A percentile compares a stretch with the other conserved stretches of the same genome.
These are phyloP conservation scores for Latrodectus elegans DNA, from an alignment of 2,888 invertebrate genomes.

Conservation along the genomic window DNA sequence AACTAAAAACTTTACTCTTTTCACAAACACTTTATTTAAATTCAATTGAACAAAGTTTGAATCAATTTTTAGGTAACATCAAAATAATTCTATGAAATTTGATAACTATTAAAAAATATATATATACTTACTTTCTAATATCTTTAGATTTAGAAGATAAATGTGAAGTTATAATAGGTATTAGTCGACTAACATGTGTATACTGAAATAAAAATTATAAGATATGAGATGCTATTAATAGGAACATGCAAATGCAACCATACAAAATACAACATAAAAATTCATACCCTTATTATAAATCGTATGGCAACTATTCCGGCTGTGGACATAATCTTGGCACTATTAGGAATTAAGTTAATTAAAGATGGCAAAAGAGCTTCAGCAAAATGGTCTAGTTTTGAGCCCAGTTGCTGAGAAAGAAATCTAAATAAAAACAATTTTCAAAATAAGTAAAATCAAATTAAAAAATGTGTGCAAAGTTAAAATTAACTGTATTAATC, in stretches of 20 bases:
- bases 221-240: not conserved
- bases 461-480: not conserved
- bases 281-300: slow-evolving; percentile 84
- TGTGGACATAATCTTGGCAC: slow-evolving; percentile 86
- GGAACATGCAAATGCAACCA: too few relatives aligned
- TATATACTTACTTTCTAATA: slow-evolving; percentile 80
- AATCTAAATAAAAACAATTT: slow-evolving; percentile 75
- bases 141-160: slow-evolving; percentile 90
- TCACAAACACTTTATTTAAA: too few relatives aligned
- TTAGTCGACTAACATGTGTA: slow-evolving; percentile 85
- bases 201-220: slow-evolving; percentile 75
- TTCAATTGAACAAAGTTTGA: too few relatives aligned
- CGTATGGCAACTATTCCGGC: slow-evolving; percentile 89
- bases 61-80: too few relatives aligned
- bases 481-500: not conserved
- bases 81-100: too few relatives aligned
- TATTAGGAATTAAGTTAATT: slow-evolving; percentile 77
- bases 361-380: slow-evolving; percentile 87
- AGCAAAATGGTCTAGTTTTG: slow-evolving; percentile 89
- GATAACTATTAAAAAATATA: not conserved
- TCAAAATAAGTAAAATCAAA: not conserved
- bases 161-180: slow-evolving; percentile 85
- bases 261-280: not conserved
- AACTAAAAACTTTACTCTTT: too few relatives aligned
- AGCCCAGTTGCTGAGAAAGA: slow-evolving; percentile 88